Evolutionary conservation across 2,888 invertebrate genomes (phyloP), one percentile per base, ranked within the genome.

Genomic region (Drosophila cracens): DNA sequence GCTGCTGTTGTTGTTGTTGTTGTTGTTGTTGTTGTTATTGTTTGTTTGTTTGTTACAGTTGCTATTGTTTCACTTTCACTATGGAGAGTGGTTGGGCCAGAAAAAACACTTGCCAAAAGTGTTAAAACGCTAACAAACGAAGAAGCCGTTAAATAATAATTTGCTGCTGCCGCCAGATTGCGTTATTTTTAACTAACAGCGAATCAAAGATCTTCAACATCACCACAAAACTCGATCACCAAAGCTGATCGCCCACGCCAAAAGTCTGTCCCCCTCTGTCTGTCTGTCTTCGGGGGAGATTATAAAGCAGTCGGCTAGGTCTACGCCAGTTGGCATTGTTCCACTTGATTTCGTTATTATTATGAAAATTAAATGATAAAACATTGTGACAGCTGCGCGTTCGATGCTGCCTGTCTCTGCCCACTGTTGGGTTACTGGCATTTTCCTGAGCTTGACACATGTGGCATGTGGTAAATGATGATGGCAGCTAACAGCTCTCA

Each of bases 331-430:
- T 59, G 51, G 31, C 66, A 71, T 70, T 74, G 67, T 77, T 81
- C 88, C 87, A 83, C 82, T 88, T 90, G 87, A 86, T 86, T 90
- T 86, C 80, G 78, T 90, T 88, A 83, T 87, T 86, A 90, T 90
- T 83, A 82, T 90, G 89, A 89, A 90, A 90, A 87, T 90, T 88
- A 90, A 90, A 87, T 90, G 84, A 82, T 89, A 87, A 87, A 87
- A 80, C 80, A 88, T 89, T 86, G 89, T 86, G 86, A 89, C 86
- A 86, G 89, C 85, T 82, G 82, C 72, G 77, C 86, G 71, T 73
- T 71, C 70, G 84, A 61, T 69, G 72, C 38, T 38, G 38, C 8
- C 57, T 62, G 79, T 13, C 38, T 34, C 29, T 25, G 61, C 43
- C 43, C 33, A 49, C 63, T 46, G 56, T 31, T 40, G 49, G 66